Percentiles rank a stretch among this genome's conserved stretches.
Conservation (phyloP, 2,113 vertebrate genomes). For the Antechinus stuartii region DNA sequence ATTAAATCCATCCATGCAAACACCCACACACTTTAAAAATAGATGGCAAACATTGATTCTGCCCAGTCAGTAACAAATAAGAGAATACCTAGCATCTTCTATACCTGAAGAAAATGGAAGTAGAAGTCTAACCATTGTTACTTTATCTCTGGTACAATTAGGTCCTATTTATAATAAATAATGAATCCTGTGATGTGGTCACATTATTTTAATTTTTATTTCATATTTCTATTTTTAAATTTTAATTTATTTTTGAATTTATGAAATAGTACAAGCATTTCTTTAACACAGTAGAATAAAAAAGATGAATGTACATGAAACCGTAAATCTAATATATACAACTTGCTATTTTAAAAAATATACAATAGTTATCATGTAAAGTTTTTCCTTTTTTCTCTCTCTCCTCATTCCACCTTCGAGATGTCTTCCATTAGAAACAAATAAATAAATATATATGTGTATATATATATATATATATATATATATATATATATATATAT, state of each 20-base stretch:
- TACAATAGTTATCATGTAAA: background rate
- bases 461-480: too few relatives aligned
- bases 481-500: too few relatives aligned
- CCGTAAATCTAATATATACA: background rate
- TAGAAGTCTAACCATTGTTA: background rate
- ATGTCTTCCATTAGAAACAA: background rate
- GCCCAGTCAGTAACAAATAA: background rate
- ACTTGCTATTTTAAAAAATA: background rate
- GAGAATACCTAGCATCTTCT: background rate
- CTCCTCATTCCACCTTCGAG: too few relatives aligned
- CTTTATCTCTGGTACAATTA: background rate
- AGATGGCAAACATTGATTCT: background rate
- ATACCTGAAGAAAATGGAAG: background rate
- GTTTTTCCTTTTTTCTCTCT: background rate
- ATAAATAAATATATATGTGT: background rate
- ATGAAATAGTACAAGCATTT: background rate
- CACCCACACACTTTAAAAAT: background rate
- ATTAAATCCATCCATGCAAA: background rate
- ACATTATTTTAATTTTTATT: background rate
- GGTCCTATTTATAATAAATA: background rate
- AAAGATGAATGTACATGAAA: background rate
- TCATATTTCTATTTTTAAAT: background rate
- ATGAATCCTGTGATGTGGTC: background rate
- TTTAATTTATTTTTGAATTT: background rate
- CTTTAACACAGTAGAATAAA: background rate